Evolutionary conservation across 2,888 invertebrate genomes (phyloP).

Genomic region (Zhengitettix transpicula): DNA sequence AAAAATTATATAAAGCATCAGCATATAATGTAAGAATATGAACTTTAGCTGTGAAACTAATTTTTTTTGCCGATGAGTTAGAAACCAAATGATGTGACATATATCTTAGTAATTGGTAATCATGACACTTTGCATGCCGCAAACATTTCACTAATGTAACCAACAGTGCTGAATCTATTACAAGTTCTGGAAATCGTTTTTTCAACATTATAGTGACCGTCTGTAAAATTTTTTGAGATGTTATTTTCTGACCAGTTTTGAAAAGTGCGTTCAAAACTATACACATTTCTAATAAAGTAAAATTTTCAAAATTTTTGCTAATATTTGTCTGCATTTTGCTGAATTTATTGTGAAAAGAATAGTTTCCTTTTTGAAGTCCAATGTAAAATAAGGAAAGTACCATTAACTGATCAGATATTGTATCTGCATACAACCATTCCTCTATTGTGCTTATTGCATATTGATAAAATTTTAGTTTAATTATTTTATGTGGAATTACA

Average conservation of each 20-base stretch:
- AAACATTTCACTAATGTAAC: slow-evolving; percentile 27
- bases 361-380: slow-evolving; percentile 22
- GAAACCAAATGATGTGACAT: slow-evolving; percentile 20
- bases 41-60: slow-evolving; percentile 23
- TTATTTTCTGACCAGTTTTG: background rate
- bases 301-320: no score
- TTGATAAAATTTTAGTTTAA: slow-evolving; percentile 20
- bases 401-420: slow-evolving; percentile 8
- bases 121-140: slow-evolving; percentile 14
- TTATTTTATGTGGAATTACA: slow-evolving; percentile 20
- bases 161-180: slow-evolving; percentile 24
- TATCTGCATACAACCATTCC: background rate
- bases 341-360: background rate
- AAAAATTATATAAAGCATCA: slow-evolving; percentile 20
- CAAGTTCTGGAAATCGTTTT: slow-evolving; percentile 21
- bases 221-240: slow-evolving; percentile 16
- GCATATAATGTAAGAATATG: slow-evolving; percentile 28
- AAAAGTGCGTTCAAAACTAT: background rate
- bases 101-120: slow-evolving; percentile 3
- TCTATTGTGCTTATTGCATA: slow-evolving; percentile 18
- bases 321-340: background rate
- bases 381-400: slow-evolving; percentile 25
- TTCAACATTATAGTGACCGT: slow-evolving; percentile 21
- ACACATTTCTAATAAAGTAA: slow-evolving; percentile 3
- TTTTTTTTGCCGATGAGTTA: slow-evolving; percentile 22